Percentiles rank a stretch among this genome's conserved stretches.
Conservation (phyloP, 1,140 invertebrate species). For the Bombus confusus region DNA sequence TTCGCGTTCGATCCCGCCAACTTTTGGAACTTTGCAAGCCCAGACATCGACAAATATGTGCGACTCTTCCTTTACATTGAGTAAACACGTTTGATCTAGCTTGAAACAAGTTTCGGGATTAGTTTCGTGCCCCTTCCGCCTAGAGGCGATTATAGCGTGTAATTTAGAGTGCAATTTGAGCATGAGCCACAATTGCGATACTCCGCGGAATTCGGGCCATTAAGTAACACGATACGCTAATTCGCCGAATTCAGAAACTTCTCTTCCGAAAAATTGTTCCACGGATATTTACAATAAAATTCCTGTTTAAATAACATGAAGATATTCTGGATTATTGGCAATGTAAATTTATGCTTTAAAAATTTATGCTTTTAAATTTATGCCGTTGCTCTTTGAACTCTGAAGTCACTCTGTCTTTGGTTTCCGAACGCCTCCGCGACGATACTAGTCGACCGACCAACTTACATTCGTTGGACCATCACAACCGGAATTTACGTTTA, state of each 20-base stretch:
- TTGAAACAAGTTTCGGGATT: conserved; percentile 24
- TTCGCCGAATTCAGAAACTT: neutral
- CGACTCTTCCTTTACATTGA: neutral
- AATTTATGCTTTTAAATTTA: too few species aligned
- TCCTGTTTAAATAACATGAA: neutral
- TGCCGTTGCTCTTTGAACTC: neutral
- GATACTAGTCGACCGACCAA: too few species aligned
- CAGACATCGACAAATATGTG: conserved; percentile 5
- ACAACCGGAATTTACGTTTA: too few species aligned
- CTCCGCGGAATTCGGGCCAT: neutral
- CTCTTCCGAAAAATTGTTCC: neutral
- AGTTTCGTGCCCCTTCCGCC: conserved; percentile 13
- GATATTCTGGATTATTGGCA: neutral
- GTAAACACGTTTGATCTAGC: conserved; percentile 13
- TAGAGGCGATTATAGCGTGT: conserved; percentile 7
- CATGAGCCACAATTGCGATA: conserved; percentile 9
- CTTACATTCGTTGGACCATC: too few species aligned
- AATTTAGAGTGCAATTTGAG: conserved; percentile 21
- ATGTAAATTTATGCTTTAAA: neutral
- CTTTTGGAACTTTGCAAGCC: neutral
- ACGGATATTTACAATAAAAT: neutral
- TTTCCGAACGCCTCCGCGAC: too few species aligned
- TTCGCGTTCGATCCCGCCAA: neutral
- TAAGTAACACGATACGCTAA: neutral
- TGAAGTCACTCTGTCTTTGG: too few species aligned